Conservation (phyloP, 2,888 invertebrate genomes). For the Tachina grossa region DNA sequence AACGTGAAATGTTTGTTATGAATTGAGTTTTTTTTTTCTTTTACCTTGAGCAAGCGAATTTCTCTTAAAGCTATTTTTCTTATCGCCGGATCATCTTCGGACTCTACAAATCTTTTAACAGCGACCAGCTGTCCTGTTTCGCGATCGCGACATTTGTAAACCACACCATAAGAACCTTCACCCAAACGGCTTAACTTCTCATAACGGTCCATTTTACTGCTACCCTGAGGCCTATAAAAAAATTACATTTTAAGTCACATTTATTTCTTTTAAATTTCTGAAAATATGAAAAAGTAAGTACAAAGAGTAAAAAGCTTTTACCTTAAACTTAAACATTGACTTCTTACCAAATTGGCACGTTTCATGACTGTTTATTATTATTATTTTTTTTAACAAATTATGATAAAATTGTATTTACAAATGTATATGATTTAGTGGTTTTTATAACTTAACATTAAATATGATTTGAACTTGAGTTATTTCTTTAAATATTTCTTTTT, state of each 20-base stretch:
- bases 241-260: background rate
- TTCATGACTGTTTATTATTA: conserved; percentile 44
- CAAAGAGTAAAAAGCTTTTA: conserved; percentile 70
- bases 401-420: conserved; percentile 54
- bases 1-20: background rate
- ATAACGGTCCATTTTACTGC: conserved; percentile 95
- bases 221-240: conserved; percentile 89
- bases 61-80: conserved; percentile 97
- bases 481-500: background rate
- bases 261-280: background rate
- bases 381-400: background rate
- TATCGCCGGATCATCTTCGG: conserved; percentile 97
- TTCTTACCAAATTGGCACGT: conserved; percentile 80
- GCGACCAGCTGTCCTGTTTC: conserved; percentile 97
- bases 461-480: conserved; percentile 17
- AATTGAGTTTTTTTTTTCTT: background rate
- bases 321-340: conserved; percentile 80
- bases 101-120: conserved; percentile 98
- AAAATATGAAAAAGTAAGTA: background rate
- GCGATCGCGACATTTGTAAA: conserved; percentile 97
- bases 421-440: conserved; percentile 1
- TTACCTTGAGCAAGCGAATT: conserved; percentile 96
- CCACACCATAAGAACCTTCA: conserved; percentile 89
- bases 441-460: conserved; percentile 4
- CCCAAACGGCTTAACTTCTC: conserved; percentile 97